phyloP scores from a whole-genome alignment of 1,140 invertebrate genomes.

The Habropoda laboriosa region DNA sequence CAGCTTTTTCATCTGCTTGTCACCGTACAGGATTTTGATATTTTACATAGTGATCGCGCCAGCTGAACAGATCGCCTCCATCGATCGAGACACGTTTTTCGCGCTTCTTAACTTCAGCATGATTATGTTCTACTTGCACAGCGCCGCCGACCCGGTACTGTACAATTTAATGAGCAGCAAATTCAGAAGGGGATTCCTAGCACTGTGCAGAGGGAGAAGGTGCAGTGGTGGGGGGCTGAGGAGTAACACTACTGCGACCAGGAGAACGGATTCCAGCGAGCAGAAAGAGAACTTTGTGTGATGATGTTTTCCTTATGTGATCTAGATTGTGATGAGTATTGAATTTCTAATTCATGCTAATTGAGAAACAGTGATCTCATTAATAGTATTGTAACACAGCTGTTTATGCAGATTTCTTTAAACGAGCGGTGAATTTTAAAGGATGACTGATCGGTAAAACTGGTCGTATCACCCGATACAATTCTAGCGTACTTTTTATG shows the following conservation, averaged over 20 bases:
- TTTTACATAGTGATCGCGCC: conserved; percentile 89
- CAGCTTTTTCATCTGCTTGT: conserved; percentile 92
- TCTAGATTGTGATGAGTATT: too few relatives aligned
- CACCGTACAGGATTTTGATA: conserved; percentile 92
- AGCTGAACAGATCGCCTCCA: conserved; percentile 82
- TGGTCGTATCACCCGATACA: neutral
- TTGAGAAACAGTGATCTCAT: neutral
- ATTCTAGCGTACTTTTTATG: too few relatives aligned
- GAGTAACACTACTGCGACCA: conserved; percentile 79
- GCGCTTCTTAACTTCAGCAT: conserved; percentile 91
- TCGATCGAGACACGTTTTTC: conserved; percentile 89
- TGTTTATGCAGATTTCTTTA: neutral
- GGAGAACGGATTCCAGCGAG: conserved; percentile 78
- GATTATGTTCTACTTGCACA: conserved; percentile 93
- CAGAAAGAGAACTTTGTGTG: conserved; percentile 78
- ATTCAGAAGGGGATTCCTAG: conserved; percentile 89
- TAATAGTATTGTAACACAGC: neutral
- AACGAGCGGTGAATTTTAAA: neutral
- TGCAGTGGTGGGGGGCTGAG: conserved; percentile 72
- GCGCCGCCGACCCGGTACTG: conserved; percentile 91
- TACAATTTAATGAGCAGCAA: conserved; percentile 94
- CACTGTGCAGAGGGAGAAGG: conserved; percentile 83
- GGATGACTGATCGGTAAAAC: neutral
- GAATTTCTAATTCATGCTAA: neutral
- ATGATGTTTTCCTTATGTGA: conserved; percentile 9